Conservation (phyloP, 2,888 invertebrate species). For the Lithophane leautieri region DNA sequence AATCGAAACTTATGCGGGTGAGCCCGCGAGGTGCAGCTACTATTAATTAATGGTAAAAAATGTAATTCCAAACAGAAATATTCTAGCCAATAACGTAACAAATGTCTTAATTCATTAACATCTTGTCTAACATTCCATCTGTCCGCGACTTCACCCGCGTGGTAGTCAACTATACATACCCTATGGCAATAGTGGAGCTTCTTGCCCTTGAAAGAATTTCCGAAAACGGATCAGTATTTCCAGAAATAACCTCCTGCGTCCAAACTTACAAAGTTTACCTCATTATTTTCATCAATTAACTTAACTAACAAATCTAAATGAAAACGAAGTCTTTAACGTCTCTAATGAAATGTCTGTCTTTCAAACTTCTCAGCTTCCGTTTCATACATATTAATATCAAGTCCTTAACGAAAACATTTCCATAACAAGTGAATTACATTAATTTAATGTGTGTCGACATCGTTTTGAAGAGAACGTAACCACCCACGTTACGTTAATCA, state of each 20-base stretch:
- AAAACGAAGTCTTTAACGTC: background rate
- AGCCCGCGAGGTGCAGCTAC: too few relatives aligned
- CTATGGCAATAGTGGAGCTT: too few relatives aligned
- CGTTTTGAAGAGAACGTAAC: constrained; percentile 51
- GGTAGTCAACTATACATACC: too few relatives aligned
- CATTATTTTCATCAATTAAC: too few relatives aligned
- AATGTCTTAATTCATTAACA: background rate
- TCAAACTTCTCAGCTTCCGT: constrained; percentile 2
- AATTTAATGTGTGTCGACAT: constrained; percentile 50
- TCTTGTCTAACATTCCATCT: too few relatives aligned
- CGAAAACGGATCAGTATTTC: too few relatives aligned
- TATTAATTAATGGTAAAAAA: background rate
- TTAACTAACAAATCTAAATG: background rate
- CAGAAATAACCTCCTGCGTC: too few relatives aligned
- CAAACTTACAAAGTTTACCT: too few relatives aligned
- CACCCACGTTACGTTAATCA: constrained; percentile 42
- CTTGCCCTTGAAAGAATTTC: too few relatives aligned
- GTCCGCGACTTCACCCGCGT: too few relatives aligned
- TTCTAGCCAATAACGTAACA: background rate
- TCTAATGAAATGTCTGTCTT: constrained; percentile 18
- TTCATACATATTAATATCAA: constrained; percentile 30
- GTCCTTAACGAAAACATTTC: constrained; percentile 41
- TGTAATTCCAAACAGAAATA: background rate
- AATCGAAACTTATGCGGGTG: too few relatives aligned
- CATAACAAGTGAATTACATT: constrained; percentile 44